Evolutionary conservation across 2,888 invertebrate species (phyloP).

Genomic region (Philaethria dido): DNA sequence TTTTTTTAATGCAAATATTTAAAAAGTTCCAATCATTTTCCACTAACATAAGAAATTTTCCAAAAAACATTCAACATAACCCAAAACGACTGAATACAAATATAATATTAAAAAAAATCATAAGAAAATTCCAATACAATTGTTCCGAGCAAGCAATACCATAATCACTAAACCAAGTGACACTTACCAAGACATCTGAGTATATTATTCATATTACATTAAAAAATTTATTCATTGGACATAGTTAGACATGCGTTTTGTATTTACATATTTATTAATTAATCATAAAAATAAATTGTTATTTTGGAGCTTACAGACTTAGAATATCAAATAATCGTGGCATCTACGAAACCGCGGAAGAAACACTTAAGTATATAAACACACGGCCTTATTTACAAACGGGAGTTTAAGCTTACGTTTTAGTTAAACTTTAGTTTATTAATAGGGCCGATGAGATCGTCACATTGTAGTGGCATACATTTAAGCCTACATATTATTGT

Average conservation of each 20-base stretch:
- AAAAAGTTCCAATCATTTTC: no score
- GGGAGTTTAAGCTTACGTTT: background rate
- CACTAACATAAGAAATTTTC: no score
- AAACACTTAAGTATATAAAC: constrained; percentile 47
- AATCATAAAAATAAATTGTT: constrained; percentile 26
- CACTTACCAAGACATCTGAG: constrained; percentile 15
- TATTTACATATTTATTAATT: constrained; percentile 21
- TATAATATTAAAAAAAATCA: no score
- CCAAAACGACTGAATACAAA: no score
- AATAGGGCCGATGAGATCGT: constrained; percentile 67
- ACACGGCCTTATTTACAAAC: constrained; percentile 26
- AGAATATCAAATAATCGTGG: constrained; percentile 17
- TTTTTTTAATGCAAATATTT: no score
- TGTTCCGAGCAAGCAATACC: constrained; percentile 8
- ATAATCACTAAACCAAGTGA: constrained; percentile 6
- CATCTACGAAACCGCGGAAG: constrained; percentile 20
- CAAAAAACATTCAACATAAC: no score
- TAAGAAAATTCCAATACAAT: no score
- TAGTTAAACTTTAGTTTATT: constrained; percentile 7
- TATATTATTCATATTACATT: constrained; percentile 18
- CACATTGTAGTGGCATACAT: constrained; percentile 62
- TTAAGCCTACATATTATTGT: constrained; percentile 23
- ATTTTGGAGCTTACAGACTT: constrained; percentile 19
- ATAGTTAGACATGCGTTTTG: constrained; percentile 21
- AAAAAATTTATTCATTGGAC: constrained; percentile 13